These are phyloP conservation scores for Nowickia ferox DNA, from an alignment of 2,888 invertebrate genomes.

Conservation along the genomic window DNA sequence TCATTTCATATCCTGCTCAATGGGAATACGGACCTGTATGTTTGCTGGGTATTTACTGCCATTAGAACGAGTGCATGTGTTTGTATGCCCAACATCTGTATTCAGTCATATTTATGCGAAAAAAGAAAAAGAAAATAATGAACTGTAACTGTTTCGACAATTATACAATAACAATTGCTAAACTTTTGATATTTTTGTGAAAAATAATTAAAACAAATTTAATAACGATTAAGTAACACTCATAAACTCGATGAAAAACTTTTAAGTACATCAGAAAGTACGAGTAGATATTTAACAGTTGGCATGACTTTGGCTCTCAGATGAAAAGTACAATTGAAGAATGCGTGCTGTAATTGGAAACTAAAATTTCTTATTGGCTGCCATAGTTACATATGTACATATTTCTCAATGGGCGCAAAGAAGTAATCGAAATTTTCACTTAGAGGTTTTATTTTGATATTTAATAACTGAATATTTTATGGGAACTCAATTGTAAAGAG, in stretches of 20 bases:
- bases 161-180: constrained; percentile 66
- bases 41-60: no score
- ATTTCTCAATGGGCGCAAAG: neutral
- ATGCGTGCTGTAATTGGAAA: neutral
- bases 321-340: constrained; percentile 2
- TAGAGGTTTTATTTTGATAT: no score
- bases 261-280: constrained; percentile 44
- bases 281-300: neutral
- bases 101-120: constrained; percentile 57
- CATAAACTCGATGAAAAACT: constrained; percentile 65
- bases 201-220: constrained; percentile 71
- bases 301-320: neutral
- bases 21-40: no score
- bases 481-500: no score
- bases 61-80: neutral
- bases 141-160: constrained; percentile 64
- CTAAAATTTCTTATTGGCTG: neutral
- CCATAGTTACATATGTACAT: no score
- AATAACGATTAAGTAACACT: constrained; percentile 71
- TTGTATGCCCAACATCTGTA: constrained; percentile 1
- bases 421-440: neutral
- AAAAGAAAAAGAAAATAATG: constrained; percentile 53
- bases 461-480: no score
- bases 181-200: constrained; percentile 67
- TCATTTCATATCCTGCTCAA: no score